phyloP scores from a whole-genome alignment of 2,888 invertebrate genomes.

The Apeira syringaria region DNA sequence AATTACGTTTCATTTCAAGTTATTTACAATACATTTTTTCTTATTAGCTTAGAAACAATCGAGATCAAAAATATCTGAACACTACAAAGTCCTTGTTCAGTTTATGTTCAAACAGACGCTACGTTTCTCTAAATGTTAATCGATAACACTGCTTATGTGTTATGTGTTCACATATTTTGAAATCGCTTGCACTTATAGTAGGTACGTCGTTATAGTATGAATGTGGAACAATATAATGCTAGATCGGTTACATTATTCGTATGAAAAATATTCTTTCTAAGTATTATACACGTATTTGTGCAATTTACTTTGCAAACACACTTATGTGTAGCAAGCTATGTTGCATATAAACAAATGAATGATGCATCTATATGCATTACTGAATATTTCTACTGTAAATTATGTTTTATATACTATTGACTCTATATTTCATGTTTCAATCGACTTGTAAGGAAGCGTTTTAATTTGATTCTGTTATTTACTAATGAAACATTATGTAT shows the following conservation, averaged over 20 bases:
- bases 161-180: conserved; percentile 17
- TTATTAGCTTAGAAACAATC: conserved; percentile 11
- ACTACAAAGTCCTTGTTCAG: conserved; percentile 1
- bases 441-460: too few relatives aligned
- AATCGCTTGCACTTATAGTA: conserved; percentile 9
- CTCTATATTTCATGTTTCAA: too few relatives aligned
- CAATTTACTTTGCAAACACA: background rate
- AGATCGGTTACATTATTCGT: background rate
- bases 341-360: too few relatives aligned
- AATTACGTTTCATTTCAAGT: conserved; percentile 5
- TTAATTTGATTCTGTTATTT: too few relatives aligned
- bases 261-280: background rate
- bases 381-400: too few relatives aligned
- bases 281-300: background rate
- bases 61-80: conserved; percentile 21
- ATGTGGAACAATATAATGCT: conserved; percentile 1
- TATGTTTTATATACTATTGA: too few relatives aligned
- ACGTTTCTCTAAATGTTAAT: background rate
- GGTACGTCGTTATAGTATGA: background rate
- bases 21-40: conserved; percentile 13
- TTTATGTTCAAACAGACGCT: too few relatives aligned
- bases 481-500: too few relatives aligned
- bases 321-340: too few relatives aligned
- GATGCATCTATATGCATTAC: too few relatives aligned
- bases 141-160: background rate